Conservation (phyloP, 2,797 vertebrate species). For the Pelobates cultripes region DNA sequence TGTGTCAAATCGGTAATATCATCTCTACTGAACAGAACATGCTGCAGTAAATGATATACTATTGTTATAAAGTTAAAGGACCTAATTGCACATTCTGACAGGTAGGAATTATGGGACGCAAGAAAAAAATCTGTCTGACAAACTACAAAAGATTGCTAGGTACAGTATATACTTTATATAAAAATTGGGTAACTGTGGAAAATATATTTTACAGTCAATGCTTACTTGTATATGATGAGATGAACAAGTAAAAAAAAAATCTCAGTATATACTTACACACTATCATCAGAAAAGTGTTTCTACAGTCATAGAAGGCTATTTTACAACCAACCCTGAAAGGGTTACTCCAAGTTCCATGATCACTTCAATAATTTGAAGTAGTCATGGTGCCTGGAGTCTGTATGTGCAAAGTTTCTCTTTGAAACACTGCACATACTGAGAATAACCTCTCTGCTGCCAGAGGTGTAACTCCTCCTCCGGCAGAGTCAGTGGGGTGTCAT, state of each 20-base stretch:
- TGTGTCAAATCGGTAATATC: neutral
- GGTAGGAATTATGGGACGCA: conserved; percentile 29
- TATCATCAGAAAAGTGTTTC: too few species aligned
- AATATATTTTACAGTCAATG: neutral
- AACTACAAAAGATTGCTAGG: conserved; percentile 16
- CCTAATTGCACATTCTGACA: conserved; percentile 40
- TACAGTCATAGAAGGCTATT: too few species aligned
- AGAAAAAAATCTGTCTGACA: conserved; percentile 30
- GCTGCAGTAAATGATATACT: conserved; percentile 9
- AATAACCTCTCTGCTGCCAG: too few species aligned
- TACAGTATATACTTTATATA: conserved; percentile 29
- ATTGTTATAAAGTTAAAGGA: conserved; percentile 18
- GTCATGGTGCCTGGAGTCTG: too few species aligned
- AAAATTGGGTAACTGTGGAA: conserved; percentile 28
- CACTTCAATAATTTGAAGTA: too few species aligned
- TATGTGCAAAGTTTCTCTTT: too few species aligned
- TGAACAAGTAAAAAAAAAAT: neutral
- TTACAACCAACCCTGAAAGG: too few species aligned
- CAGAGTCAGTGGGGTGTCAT: too few species aligned
- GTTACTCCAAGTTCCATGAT: too few species aligned
- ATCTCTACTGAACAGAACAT: too few species aligned
- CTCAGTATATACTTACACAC: neutral
- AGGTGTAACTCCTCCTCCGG: too few species aligned
- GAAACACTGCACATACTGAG: too few species aligned
- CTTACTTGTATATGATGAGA: neutral